phyloP scores from a whole-genome alignment of 2,113 vertebrate genomes.

The Xiphophorus couchianus region DNA sequence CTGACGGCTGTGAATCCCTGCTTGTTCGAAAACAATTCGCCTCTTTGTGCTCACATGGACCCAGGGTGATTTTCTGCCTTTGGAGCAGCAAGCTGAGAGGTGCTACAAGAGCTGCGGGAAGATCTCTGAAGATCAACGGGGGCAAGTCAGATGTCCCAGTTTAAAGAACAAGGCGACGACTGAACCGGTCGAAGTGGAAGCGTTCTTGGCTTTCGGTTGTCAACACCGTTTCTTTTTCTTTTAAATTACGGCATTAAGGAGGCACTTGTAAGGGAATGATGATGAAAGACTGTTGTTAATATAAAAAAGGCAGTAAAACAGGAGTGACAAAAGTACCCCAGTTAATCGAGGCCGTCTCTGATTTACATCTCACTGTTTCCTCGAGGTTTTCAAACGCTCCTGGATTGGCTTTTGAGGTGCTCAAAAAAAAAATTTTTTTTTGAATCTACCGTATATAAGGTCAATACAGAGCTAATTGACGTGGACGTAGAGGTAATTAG shows the following conservation, averaged over 20 bases:
- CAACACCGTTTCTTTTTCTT: conserved; percentile 8
- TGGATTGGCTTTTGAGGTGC: not conserved
- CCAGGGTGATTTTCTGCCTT: conserved; percentile 31
- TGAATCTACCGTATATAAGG: no score
- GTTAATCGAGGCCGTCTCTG: not conserved
- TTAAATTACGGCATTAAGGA: not conserved
- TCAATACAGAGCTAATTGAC: not conserved
- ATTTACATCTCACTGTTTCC: not conserved
- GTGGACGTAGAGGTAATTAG: not conserved
- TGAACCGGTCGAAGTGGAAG: not conserved
- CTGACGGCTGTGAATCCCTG: conserved; percentile 31
- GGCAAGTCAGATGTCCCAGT: not conserved
- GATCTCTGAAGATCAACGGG: conserved; percentile 3
- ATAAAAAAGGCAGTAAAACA: not conserved
- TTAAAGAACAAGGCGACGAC: not conserved
- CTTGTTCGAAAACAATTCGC: conserved; percentile 48
- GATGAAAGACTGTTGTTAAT: not conserved
- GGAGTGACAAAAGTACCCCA: not conserved
- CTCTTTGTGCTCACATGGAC: conserved; percentile 42
- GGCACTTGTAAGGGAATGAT: not conserved
- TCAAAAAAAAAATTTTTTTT: not conserved
- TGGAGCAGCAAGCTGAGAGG: not conserved
- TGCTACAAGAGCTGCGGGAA: not conserved
- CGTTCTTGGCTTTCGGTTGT: not conserved
- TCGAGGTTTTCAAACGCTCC: not conserved